These are phyloP conservation scores for Tetragonula clypearis DNA, from an alignment of 1,140 invertebrate species.

Conservation along the genomic window DNA sequence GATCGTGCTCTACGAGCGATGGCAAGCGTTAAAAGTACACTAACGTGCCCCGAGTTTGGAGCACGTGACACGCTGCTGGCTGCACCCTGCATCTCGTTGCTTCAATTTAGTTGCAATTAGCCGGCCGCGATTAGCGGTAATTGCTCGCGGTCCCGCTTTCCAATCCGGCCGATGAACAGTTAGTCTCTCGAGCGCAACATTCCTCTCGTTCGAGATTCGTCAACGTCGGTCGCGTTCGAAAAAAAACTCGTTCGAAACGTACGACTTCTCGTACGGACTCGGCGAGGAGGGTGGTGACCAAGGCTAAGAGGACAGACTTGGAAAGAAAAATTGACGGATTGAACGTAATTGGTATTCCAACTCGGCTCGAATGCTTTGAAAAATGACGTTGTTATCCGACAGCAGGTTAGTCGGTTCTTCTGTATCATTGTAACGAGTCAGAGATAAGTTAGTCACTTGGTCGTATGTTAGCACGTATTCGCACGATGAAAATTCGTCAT, in stretches of 20 bases:
- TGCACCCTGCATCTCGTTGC: slow-evolving; percentile 19
- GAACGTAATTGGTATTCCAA: background rate
- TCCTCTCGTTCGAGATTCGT: background rate
- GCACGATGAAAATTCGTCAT: too few species aligned
- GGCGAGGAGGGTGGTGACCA: too few species aligned
- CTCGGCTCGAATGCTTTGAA: background rate
- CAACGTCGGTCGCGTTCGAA: background rate
- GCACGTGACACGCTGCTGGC: background rate
- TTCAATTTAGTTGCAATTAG: slow-evolving; percentile 47
- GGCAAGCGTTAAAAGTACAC: background rate
- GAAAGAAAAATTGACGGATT: background rate
- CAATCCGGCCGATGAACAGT: slow-evolving; percentile 25
- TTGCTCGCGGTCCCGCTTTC: slow-evolving; percentile 39
- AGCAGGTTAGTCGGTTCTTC: background rate
- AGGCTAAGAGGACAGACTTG: too few species aligned
- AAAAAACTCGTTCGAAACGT: too few species aligned
- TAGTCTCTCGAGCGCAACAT: background rate
- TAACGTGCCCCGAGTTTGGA: background rate
- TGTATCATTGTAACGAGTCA: background rate
- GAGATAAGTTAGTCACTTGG: background rate
- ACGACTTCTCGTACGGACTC: too few species aligned
- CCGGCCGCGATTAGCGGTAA: slow-evolving; percentile 47
- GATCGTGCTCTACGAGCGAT: slow-evolving; percentile 1
- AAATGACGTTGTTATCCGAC: background rate
- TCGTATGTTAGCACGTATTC: too few species aligned